These are phyloP conservation scores for Saguinus imperator DNA, from an alignment of 2,113 vertebrate genomes.

Conservation along the genomic window DNA sequence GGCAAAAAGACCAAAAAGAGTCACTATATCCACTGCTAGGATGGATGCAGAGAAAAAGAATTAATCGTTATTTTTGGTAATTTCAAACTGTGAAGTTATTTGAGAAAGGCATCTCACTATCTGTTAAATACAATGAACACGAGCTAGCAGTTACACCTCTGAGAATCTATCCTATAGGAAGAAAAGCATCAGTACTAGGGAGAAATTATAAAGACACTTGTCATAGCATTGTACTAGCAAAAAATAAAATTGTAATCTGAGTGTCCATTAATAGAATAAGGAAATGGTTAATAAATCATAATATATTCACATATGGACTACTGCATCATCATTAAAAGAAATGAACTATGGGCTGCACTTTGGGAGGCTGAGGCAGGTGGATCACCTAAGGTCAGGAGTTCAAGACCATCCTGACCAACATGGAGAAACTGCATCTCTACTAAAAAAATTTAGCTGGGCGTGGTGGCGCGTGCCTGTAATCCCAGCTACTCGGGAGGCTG, in stretches of 20 bases:
- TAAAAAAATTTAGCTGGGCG: too few species aligned
- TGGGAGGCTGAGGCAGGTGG: too few species aligned
- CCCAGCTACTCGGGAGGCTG: too few species aligned
- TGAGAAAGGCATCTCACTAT: not conserved
- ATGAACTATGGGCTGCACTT: not conserved
- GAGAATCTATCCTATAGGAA: not conserved
- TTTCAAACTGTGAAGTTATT: slow-evolving; percentile 4
- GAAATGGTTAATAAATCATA: not conserved
- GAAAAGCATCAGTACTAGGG: not conserved
- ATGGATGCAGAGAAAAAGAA: not conserved
- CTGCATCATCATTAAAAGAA: not conserved
- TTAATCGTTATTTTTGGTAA: not conserved
- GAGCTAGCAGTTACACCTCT: not conserved
- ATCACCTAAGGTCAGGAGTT: too few species aligned
- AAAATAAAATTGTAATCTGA: not conserved
- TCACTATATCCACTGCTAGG: not conserved
- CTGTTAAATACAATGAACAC: not conserved
- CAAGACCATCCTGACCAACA: too few species aligned
- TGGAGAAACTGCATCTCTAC: too few species aligned
- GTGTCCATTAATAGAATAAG: not conserved
- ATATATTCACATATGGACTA: not conserved
- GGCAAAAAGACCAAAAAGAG: not conserved
- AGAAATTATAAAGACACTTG: not conserved
- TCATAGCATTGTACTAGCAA: not conserved
- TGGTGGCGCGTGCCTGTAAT: too few species aligned